Evolutionary conservation across 2,797 vertebrate genomes (phyloP), one percentile per base, ranked within the genome.

Genomic region (Xiphophorus birchmanni): DNA sequence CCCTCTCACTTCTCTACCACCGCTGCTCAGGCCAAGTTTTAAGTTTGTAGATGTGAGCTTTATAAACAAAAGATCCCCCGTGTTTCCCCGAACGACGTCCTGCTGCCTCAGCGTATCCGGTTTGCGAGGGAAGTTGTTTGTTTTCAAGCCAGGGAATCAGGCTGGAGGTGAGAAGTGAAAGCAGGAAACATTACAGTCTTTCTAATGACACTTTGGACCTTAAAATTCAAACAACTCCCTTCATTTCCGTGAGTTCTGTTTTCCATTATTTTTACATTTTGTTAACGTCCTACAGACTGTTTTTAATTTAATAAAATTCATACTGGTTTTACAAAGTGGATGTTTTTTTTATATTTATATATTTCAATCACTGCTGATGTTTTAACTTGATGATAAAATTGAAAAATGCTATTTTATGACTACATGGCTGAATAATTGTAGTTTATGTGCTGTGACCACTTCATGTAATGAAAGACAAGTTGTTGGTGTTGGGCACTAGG

Each of bases 241-340:
- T 90, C 44, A 80, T 91, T 86, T 80, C 78, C 78, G 79, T 85
- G 48, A 78, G 47, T 44, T 85, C 84, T 84, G n/a, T 90, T 91
- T 88, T 83, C 81, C 82, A 89, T 92, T 78, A 80, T 94, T 92
- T 93, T 84, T 78, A 78, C 65, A 92, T 94, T 94, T 60, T 32
- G 82, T 92, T 92, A 90, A 89, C 80, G 87, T 90, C 90, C 71
- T 92, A 88, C 79, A 89, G 56, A 90, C 87, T 90, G 92, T 95
- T 96, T 96, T 95, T 96, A 94, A 95, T 94, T 94, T 95, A 96
- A 96, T 95, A 94, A 95, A 95, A 93, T 83, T 86, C 91, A 87
- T 94, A 94, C 91, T 92, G 87, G 93, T 95, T 96, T 95, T 95
- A 95, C 74, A 78, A 69, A 35, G 65, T 77, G 78, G 88, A 0